A percentile compares a stretch with the other conserved stretches of the same genome.
Evolutionary conservation across 2,888 invertebrate genomes (phyloP).

Genomic region (Argynnis bischoffii): DNA sequence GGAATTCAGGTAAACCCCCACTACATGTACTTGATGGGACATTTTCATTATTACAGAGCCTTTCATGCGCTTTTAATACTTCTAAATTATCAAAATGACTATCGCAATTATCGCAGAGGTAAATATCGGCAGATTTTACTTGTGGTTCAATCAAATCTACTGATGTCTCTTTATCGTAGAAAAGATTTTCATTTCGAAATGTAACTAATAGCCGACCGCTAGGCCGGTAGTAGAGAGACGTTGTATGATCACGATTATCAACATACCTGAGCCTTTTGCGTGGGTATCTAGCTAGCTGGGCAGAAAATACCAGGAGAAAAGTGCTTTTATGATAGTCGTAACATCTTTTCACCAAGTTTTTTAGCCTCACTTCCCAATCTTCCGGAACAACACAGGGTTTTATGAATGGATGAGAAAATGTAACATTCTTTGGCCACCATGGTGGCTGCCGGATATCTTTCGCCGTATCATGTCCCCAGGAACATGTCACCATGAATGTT

Average conservation of each 20-base stretch:
- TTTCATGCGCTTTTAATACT: slow-evolving; percentile 67
- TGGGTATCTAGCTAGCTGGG: slow-evolving; percentile 85
- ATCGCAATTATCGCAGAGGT: slow-evolving; percentile 89
- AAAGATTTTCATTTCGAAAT: slow-evolving; percentile 89
- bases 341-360: slow-evolving; percentile 85
- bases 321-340: slow-evolving; percentile 88
- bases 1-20: slow-evolving; percentile 65
- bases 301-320: slow-evolving; percentile 87
- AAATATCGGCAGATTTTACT: slow-evolving; percentile 85
- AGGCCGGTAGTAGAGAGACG: slow-evolving; percentile 85
- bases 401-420: slow-evolving; percentile 84
- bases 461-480: slow-evolving; percentile 84
- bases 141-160: slow-evolving; percentile 72
- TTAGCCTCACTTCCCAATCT: slow-evolving; percentile 84
- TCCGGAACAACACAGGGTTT: slow-evolving; percentile 71
- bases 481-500: slow-evolving; percentile 89
- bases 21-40: slow-evolving; percentile 52
- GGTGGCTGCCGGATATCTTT: slow-evolving; percentile 83
- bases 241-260: slow-evolving; percentile 88
- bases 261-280: slow-evolving; percentile 85
- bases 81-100: slow-evolving; percentile 84
- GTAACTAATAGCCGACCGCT: slow-evolving; percentile 86
- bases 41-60: slow-evolving; percentile 69
- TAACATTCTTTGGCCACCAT: slow-evolving; percentile 87
- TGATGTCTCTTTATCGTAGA: slow-evolving; percentile 62